phyloP scores from a whole-genome alignment of 2,888 invertebrate genomes.

The Piscicola geometra region DNA sequence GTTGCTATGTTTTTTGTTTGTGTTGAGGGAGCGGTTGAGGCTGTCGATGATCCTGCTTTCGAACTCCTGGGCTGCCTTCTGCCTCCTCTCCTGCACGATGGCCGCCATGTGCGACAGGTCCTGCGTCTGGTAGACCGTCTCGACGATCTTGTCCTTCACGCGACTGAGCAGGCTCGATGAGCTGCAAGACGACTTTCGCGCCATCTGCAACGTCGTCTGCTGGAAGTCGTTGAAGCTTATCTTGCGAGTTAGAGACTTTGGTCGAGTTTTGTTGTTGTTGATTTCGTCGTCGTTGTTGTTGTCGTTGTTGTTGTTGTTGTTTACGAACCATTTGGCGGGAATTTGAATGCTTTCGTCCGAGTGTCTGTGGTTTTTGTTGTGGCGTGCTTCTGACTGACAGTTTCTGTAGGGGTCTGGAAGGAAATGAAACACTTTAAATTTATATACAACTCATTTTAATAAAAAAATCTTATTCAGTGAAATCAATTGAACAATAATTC shows the following conservation, averaged over 20 bases:
- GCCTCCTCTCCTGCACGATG: constrained; percentile 43
- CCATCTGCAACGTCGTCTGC: constrained; percentile 9
- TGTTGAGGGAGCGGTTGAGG: constrained; percentile 15
- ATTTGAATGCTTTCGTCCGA: neutral
- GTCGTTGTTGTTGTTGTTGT: neutral
- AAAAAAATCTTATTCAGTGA: too few relatives aligned
- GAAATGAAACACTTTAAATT: too few relatives aligned
- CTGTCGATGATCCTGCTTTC: constrained; percentile 28
- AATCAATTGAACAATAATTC: too few relatives aligned
- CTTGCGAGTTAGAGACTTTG: constrained; percentile 25
- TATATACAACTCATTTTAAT: too few relatives aligned
- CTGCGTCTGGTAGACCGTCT: constrained; percentile 44
- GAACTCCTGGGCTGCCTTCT: constrained; percentile 39
- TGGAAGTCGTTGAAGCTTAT: constrained; percentile 31
- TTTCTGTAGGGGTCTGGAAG: too few relatives aligned
- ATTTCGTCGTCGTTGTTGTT: neutral
- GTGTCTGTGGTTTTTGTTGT: neutral
- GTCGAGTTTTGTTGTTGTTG: neutral
- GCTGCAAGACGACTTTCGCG: constrained; percentile 24
- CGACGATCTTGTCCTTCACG: constrained; percentile 44
- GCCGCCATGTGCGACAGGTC: constrained; percentile 43
- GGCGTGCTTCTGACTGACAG: too few relatives aligned
- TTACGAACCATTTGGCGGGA: neutral
- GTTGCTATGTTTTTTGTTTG: neutral
- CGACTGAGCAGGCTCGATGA: constrained; percentile 39